Evolutionary conservation across 2,113 vertebrate species (phyloP), one percentile per base, ranked within the genome.

Genomic region (Sterrhoptilus dennistouni): DNA sequence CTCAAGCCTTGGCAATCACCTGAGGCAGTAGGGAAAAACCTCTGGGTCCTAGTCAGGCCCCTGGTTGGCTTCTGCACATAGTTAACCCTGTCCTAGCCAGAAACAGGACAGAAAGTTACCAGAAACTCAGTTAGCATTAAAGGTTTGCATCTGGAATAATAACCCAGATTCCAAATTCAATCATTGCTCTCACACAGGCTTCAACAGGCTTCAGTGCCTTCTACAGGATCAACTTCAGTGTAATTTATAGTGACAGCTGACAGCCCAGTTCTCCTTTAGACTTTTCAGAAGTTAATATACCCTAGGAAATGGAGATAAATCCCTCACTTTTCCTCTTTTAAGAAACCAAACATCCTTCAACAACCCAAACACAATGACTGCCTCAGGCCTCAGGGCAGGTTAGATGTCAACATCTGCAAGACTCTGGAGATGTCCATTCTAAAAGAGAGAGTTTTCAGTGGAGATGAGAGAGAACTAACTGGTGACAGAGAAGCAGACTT

Each of bases 181-280:
- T 33, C 53, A 29, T 49, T 74, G 49, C 33, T 64, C 66, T 76
- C 35, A 35, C 33, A 60, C 68, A 90, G 70, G 61, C 14, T 60
- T 71, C 8, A 1, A 72, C 66, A 75, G 53, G 82, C 47, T 88
- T 45, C 45, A 45, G 33, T 36, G 52, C 82, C 78, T 47, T 52
- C 61, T 68, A 63, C 29, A 88, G 35, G 53, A 79, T 92, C 92
- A 92, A 88, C 33, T 79, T 83, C 63, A 40, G 11, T 6, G 7
- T 90, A 71, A 92, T 84, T 69, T 56, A 56, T 33, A 76, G 49
- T 53, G 75, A 91, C 75, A 95, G 53, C 57, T 91, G 85, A 90
- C 61, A 93, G 29, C 27, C 24, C 61, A 31, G 49, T 5, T 93
- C 83, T 89, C 35, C 36, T 88, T 60, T 17, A 72, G 25, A 72